These are phyloP conservation scores for Sarcophaga rosellei DNA, from an alignment of 2,888 invertebrate genomes.

Conservation along the genomic window DNA sequence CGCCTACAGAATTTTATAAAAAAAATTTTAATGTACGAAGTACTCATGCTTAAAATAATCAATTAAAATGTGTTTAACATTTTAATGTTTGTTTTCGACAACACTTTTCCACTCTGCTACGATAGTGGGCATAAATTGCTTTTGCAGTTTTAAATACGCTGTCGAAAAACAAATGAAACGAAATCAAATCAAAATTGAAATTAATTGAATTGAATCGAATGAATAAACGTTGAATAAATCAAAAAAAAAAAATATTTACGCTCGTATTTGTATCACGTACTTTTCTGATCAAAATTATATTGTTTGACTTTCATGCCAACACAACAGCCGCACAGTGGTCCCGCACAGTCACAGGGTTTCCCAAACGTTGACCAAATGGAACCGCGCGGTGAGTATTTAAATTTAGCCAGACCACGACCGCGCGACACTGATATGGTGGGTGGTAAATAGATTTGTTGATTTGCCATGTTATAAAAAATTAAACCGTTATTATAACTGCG, in stretches of 20 bases:
- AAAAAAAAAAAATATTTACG: too few relatives aligned
- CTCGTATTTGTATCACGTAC: conserved; percentile 71
- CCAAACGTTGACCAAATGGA: conserved; percentile 79
- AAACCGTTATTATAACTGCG: conserved; percentile 78
- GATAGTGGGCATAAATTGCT: not conserved
- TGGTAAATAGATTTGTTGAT: conserved; percentile 74
- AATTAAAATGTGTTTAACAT: conserved; percentile 42
- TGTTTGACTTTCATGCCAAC: conserved; percentile 87
- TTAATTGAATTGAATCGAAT: not conserved
- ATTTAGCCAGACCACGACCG: conserved; percentile 74
- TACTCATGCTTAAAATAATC: conserved; percentile 28
- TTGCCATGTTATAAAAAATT: conserved; percentile 76
- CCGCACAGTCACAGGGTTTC: conserved; percentile 83
- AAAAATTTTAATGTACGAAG: not conserved
- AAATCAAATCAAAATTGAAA: conserved; percentile 10
- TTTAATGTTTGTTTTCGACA: not conserved
- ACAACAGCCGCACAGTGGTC: conserved; percentile 86
- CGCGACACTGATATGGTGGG: conserved; percentile 78
- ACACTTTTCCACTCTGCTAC: not conserved
- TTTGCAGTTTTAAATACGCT: conserved; percentile 6
- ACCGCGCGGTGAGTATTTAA: conserved; percentile 75
- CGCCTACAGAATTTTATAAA: conserved; percentile 7
- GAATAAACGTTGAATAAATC: too few relatives aligned
- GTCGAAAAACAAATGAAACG: conserved; percentile 2
- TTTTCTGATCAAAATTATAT: conserved; percentile 82